Evolutionary conservation across 2,888 invertebrate species (phyloP).

Genomic region (Stenotaenia linearis): DNA sequence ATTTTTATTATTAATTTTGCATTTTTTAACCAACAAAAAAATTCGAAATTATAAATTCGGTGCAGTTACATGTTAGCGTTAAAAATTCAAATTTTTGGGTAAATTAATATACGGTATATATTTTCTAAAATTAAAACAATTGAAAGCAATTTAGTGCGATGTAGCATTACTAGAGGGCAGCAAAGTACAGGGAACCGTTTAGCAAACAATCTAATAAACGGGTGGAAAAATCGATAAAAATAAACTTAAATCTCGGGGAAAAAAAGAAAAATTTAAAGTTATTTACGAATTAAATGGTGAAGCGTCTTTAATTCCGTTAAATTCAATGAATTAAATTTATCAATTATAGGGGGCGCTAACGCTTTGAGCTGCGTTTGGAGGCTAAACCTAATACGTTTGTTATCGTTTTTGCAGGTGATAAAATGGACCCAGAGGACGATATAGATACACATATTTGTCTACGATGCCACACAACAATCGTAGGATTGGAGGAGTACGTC

Average conservation of each 20-base stretch:
- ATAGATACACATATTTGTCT: constrained; percentile 83
- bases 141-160: too few relatives aligned
- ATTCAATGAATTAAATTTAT: too few relatives aligned
- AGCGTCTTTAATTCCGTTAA: too few relatives aligned
- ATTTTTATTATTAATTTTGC: too few relatives aligned
- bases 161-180: background rate
- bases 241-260: background rate
- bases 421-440: constrained; percentile 48
- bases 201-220: background rate
- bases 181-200: background rate
- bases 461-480: constrained; percentile 73
- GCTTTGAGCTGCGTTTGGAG: background rate
- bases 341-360: background rate
- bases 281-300: too few relatives aligned
- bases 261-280: too few relatives aligned
- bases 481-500: constrained; percentile 80
- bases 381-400: background rate
- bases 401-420: background rate
- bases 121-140: too few relatives aligned
- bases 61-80: too few relatives aligned
- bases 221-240: background rate
- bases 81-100: too few relatives aligned
- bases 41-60: too few relatives aligned
- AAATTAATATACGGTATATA: too few relatives aligned
- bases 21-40: too few relatives aligned